A percentile compares a stretch with the other conserved stretches of the same genome.
phyloP scores from a whole-genome alignment of 2,888 invertebrate species.

The Helobdella robusta region DNA sequence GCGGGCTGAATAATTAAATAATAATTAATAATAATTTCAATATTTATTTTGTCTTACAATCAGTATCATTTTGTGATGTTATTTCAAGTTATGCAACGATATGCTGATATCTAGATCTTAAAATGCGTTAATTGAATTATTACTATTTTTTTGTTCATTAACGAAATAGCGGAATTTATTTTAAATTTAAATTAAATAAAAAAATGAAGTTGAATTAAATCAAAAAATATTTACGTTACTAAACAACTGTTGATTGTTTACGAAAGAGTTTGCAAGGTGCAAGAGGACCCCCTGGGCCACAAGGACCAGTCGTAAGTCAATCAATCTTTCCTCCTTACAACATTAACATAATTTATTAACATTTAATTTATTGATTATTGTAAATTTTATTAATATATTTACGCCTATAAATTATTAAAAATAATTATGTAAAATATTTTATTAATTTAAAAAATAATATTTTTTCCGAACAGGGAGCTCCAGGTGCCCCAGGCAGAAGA shows the following conservation, averaged over 20 bases:
- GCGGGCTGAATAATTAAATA: no score
- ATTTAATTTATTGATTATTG: background rate
- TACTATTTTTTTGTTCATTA: background rate
- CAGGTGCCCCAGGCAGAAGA: conserved; percentile 20
- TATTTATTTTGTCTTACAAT: no score
- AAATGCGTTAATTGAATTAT: background rate
- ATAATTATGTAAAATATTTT: background rate
- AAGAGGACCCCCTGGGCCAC: conserved; percentile 19
- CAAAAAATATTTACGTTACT: no score
- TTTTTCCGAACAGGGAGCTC: background rate
- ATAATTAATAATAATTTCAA: no score
- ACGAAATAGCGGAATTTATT: background rate
- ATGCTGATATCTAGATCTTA: background rate
- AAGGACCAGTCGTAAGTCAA: conserved; percentile 17
- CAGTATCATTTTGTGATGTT: no score
- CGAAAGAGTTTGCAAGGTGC: conserved; percentile 12
- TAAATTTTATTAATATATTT: background rate
- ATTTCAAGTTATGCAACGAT: no score
- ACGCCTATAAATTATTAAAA: background rate
- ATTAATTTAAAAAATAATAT: background rate
- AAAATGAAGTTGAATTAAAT: no score
- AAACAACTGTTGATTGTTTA: no score
- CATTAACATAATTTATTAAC: no score
- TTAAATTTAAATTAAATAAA: no score
- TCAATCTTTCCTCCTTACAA: no score